Evolutionary conservation across 2,113 vertebrate species (phyloP).

Genomic region (Datnioides undecimradiatus): DNA sequence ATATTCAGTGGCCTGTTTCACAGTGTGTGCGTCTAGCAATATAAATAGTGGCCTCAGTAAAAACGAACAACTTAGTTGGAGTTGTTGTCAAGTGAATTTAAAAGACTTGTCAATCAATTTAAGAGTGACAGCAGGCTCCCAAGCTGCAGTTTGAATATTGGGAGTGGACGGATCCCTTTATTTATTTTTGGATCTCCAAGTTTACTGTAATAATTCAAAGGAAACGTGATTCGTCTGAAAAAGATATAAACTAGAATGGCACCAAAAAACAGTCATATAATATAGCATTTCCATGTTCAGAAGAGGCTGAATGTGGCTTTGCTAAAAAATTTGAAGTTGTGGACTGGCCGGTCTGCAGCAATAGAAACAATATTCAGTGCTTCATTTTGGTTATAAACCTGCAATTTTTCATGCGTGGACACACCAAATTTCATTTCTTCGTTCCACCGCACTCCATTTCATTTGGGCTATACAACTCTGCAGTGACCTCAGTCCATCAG

Average conservation of each 20-base stretch:
- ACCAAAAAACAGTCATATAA: not conserved
- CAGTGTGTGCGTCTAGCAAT: no score
- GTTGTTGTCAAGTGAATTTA: no score
- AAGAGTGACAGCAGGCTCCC: no score
- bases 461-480: slow-evolving; percentile 19
- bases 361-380: not conserved
- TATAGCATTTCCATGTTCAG: not conserved
- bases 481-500: slow-evolving; percentile 46
- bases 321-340: not conserved
- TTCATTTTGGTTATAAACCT: slow-evolving; percentile 4
- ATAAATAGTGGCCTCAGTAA: no score
- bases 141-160: no score
- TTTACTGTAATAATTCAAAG: not conserved
- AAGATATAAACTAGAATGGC: not conserved
- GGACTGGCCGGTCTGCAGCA: not conserved
- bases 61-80: no score
- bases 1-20: no score
- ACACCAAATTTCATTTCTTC: not conserved
- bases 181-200: not conserved
- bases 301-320: not conserved
- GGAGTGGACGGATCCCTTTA: no score
- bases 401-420: not conserved
- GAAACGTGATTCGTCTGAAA: not conserved
- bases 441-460: slow-evolving; percentile 37
- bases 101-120: no score